These are phyloP conservation scores for Pheosia tremula DNA, from an alignment of 2,888 invertebrate genomes.

Conservation along the genomic window DNA sequence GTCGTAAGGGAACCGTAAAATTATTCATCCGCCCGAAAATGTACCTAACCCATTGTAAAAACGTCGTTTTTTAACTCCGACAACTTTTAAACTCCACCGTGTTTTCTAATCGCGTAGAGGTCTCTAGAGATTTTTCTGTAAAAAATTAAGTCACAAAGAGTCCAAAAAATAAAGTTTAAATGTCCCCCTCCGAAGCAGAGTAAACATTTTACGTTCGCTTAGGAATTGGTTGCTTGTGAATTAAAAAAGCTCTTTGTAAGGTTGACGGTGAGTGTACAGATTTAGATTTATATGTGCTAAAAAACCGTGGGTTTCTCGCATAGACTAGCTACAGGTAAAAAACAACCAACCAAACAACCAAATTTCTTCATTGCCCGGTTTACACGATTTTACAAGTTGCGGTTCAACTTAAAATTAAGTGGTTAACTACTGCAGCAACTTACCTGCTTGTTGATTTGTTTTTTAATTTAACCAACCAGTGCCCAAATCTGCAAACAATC, in stretches of 20 bases:
- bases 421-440: too few relatives aligned
- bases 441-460: too few relatives aligned
- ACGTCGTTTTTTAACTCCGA: slow-evolving; percentile 75
- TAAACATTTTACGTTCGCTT: slow-evolving; percentile 80
- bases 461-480: too few relatives aligned
- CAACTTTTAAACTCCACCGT: slow-evolving; percentile 72
- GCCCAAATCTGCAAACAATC: too few relatives aligned
- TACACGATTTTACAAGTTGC: too few relatives aligned
- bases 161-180: slow-evolving; percentile 73
- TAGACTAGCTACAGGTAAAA: too few relatives aligned
- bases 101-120: slow-evolving; percentile 75
- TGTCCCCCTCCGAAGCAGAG: slow-evolving; percentile 68
- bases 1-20: slow-evolving; percentile 65
- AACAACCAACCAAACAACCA: too few relatives aligned
- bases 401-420: too few relatives aligned
- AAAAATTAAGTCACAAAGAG: slow-evolving; percentile 79
- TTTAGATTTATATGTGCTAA: slow-evolving; percentile 4
- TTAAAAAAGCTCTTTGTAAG: slow-evolving; percentile 59
- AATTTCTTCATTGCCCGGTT: too few relatives aligned
- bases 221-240: slow-evolving; percentile 60
- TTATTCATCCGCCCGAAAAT: slow-evolving; percentile 67
- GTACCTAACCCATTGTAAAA: slow-evolving; percentile 80
- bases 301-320: too few relatives aligned
- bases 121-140: slow-evolving; percentile 69
- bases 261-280: slow-evolving; percentile 44